Conservation (phyloP, 2,113 vertebrate species). For the Forbesichthys papilliferus region DNA sequence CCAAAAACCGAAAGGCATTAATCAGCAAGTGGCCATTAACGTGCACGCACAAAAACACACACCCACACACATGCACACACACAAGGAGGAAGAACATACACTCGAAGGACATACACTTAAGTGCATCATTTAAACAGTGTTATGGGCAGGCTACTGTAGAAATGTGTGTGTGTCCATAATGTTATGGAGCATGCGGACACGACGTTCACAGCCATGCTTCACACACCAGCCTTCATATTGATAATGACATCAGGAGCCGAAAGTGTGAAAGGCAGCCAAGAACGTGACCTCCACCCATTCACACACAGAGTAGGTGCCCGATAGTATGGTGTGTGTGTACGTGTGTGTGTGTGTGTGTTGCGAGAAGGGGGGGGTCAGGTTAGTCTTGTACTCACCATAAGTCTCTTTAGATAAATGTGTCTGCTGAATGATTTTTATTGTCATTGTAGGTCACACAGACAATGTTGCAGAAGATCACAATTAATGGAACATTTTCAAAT, state of each 20-base stretch:
- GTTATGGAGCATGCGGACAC: neutral
- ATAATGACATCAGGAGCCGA: neutral
- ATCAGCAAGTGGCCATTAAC: conserved; percentile 27
- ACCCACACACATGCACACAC: neutral
- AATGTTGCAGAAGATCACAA: too few species aligned
- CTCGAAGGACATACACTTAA: neutral
- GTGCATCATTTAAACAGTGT: neutral
- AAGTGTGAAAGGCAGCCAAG: neutral
- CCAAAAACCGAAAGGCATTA: conserved; percentile 51
- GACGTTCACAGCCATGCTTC: neutral
- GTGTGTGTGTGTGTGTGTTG: too few species aligned
- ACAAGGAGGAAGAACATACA: neutral
- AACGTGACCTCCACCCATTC: neutral
- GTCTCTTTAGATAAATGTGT: too few species aligned
- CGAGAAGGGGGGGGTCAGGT: too few species aligned
- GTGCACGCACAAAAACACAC: neutral
- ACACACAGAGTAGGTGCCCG: neutral
- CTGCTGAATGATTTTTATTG: too few species aligned
- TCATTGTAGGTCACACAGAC: too few species aligned
- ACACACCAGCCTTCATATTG: neutral
- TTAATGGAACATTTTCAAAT: too few species aligned
- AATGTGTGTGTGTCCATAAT: neutral
- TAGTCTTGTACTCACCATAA: too few species aligned
- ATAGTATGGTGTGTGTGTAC: neutral
- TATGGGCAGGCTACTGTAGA: neutral